Evolutionary conservation across 1,140 invertebrate species (phyloP).

Genomic region (Anoplophora glabripennis): DNA sequence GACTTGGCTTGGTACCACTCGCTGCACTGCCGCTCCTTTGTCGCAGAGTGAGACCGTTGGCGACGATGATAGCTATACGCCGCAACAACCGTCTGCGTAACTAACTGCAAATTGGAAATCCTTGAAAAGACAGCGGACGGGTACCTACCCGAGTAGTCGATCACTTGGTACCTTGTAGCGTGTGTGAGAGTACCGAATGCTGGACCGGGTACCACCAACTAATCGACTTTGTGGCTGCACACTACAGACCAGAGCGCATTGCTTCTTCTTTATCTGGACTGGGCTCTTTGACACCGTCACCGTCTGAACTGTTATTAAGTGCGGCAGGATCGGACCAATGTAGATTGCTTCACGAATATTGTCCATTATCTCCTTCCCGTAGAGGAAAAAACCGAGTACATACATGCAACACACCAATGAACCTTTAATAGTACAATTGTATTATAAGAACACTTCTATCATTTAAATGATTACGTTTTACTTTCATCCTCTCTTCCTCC

Average conservation of each 20-base stretch:
- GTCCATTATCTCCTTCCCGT: too few relatives aligned
- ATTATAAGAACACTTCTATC: too few relatives aligned
- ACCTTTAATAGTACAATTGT: too few relatives aligned
- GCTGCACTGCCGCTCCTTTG: conserved; percentile 15
- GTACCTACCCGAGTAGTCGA: background rate
- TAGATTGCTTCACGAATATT: background rate
- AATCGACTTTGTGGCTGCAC: background rate
- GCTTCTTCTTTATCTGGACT: conserved; percentile 14
- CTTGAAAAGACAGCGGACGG: conserved; percentile 10
- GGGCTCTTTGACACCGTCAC: conserved; percentile 4
- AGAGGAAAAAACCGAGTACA: too few relatives aligned
- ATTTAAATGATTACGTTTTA: too few relatives aligned
- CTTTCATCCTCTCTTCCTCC: too few relatives aligned
- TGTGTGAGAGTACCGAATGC: conserved; percentile 2
- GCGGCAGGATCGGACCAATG: background rate
- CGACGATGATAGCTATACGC: background rate
- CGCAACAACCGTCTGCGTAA: conserved; percentile 9
- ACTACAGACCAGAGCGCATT: background rate
- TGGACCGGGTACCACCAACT: conserved; percentile 2
- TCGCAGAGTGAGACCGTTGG: conserved; percentile 5
- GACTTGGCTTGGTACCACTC: conserved; percentile 16
- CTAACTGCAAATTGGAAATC: conserved; percentile 20
- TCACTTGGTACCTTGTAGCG: conserved; percentile 4
- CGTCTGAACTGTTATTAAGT: conserved; percentile 1
- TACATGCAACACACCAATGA: too few relatives aligned